These are phyloP conservation scores for Cassiopea andromeda DNA, from an alignment of 30 jellyfish, hydroid and myxozoan genomes.

Conservation along the genomic window DNA sequence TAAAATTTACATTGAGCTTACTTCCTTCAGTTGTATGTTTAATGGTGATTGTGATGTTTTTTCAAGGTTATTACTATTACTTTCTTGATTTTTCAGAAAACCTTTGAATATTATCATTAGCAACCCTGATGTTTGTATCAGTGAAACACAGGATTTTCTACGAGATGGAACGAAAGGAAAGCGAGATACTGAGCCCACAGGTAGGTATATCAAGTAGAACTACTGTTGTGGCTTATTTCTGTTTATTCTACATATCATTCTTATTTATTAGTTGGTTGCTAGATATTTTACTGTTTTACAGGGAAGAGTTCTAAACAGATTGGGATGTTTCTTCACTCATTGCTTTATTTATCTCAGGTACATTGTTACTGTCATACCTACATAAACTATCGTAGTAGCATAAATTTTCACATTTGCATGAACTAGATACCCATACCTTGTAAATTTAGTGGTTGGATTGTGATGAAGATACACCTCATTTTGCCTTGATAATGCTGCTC, in stretches of 20 bases:
- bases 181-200: neutral
- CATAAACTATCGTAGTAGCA: no score
- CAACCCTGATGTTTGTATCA: neutral
- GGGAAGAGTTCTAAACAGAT: neutral
- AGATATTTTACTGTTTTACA: neutral
- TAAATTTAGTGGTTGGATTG: no score
- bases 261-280: neutral
- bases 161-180: neutral
- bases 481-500: no score
- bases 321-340: neutral
- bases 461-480: no score
- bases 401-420: no score
- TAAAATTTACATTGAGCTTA: no score
- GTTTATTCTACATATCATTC: neutral
- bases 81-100: slow-evolving; percentile 9
- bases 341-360: neutral
- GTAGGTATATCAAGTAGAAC: neutral
- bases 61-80: no score
- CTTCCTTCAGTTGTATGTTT: no score
- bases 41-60: no score
- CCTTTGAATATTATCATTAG: slow-evolving; percentile 40
- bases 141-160: neutral
- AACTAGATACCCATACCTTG: no score
- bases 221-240: neutral
- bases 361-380: neutral